Percentiles rank a stretch among this genome's conserved stretches.
phyloP scores from a whole-genome alignment of 2,113 vertebrate species.

The Coryphaenoides rupestris region DNA sequence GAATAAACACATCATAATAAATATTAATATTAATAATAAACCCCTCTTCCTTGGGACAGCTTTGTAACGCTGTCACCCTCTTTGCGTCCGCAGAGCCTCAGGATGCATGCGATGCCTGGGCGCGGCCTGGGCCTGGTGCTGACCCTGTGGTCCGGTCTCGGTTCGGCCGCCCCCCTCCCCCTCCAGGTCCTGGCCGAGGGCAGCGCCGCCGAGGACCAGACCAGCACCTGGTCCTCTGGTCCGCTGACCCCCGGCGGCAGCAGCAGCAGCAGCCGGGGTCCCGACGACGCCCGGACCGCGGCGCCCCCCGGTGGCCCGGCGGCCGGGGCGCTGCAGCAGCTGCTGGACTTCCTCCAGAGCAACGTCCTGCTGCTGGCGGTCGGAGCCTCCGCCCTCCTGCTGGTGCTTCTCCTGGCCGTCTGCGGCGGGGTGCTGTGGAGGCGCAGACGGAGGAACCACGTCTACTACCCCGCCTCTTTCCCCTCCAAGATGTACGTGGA shows the following conservation, averaged over 20 bases:
- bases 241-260: conserved; percentile 12
- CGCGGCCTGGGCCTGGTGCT: conserved; percentile 32
- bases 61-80: not conserved
- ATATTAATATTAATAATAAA: no score
- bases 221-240: conserved; percentile 2
- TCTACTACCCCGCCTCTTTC: conserved; percentile 90
- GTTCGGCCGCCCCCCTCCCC: conserved; percentile 30
- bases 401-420: conserved; percentile 78
- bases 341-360: conserved; percentile 79
- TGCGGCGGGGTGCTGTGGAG: conserved; percentile 79
- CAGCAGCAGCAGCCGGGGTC: no score
- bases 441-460: conserved; percentile 80
- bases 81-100: conserved; percentile 52
- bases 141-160: conserved; percentile 33
- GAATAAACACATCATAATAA: not conserved
- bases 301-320: conserved; percentile 54
- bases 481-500: conserved; percentile 92
- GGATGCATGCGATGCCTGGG: conserved; percentile 38
- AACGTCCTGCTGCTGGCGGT: conserved; percentile 83
- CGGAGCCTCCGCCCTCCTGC: conserved; percentile 70
- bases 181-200: conserved; percentile 49
- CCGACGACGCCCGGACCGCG: conserved; percentile 40
- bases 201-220: conserved; percentile 67
- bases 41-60: not conserved
- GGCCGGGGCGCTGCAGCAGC: conserved; percentile 50